Conservation (phyloP, 2,113 vertebrate genomes). For the Jaculus jaculus region DNA sequence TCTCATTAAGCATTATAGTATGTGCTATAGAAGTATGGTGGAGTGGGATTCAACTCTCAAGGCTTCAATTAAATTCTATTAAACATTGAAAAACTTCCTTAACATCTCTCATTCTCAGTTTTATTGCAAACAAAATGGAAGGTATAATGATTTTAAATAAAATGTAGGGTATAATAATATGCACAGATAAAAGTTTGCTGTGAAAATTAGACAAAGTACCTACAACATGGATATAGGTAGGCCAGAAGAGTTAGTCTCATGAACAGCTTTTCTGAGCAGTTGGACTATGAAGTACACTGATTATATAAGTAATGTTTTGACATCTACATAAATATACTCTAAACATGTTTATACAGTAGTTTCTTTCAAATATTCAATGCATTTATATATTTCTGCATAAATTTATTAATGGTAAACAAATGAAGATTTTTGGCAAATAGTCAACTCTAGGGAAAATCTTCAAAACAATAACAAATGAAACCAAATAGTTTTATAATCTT, state of each 20-base stretch:
- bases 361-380: not conserved
- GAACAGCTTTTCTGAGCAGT: not conserved
- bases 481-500: not conserved
- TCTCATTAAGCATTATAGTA: not conserved
- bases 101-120: not conserved
- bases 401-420: not conserved
- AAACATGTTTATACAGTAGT: not conserved
- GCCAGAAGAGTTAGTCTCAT: fast-evolving
- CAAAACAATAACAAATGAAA: not conserved
- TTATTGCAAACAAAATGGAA: not conserved
- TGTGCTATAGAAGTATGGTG: not conserved
- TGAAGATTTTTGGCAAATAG: not conserved
- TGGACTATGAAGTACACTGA: not conserved
- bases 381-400: not conserved
- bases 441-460: not conserved
- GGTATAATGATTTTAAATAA: not conserved
- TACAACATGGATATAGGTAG: not conserved
- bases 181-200: not conserved
- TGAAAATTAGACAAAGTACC: not conserved
- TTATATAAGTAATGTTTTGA: not conserved
- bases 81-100: not conserved
- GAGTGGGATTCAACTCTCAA: not conserved
- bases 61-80: not conserved
- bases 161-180: not conserved
- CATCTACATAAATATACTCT: not conserved